Evolutionary conservation across 2,888 invertebrate species (phyloP).

Genomic region (Masnerella sp.): DNA sequence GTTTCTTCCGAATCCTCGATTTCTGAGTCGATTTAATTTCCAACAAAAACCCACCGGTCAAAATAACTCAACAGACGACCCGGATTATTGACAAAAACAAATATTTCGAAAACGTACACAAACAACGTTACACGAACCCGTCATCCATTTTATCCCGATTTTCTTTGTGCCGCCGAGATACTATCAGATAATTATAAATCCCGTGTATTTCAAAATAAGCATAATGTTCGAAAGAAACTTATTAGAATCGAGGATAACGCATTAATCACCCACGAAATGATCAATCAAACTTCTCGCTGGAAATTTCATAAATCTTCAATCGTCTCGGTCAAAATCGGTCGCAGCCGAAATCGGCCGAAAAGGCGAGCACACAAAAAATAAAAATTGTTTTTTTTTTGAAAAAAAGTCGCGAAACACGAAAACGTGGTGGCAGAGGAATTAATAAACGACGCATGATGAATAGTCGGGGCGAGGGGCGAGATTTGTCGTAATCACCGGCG

Average conservation of each 20-base stretch:
- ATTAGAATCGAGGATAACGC: constrained; percentile 50
- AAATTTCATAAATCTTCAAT: constrained; percentile 53
- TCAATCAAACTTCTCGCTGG: constrained; percentile 43
- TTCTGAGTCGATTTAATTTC: no score
- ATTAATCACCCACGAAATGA: constrained; percentile 53
- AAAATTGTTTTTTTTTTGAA: not conserved
- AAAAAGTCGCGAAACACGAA: constrained; percentile 5
- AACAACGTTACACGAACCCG: constrained; percentile 9
- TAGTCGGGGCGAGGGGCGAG: constrained; percentile 7
- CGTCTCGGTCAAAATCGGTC: no score
- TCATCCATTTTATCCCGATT: constrained; percentile 19
- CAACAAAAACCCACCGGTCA: no score
- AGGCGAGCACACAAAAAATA: no score
- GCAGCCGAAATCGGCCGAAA: no score
- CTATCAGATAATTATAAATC: constrained; percentile 52
- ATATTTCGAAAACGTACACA: constrained; percentile 13
- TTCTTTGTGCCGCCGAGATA: constrained; percentile 34
- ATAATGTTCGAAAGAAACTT: constrained; percentile 46
- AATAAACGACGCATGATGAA: constrained; percentile 39
- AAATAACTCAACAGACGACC: no score
- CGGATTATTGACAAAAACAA: constrained; percentile 8
- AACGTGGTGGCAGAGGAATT: constrained; percentile 27
- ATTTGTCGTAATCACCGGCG: constrained; percentile 37
- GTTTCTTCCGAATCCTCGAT: no score
- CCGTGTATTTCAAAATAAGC: constrained; percentile 38